A percentile compares a stretch with the other conserved stretches of the same genome.
phyloP scores from a whole-genome alignment of 2,888 invertebrate genomes.

The Lissocephala sabroskyi region DNA sequence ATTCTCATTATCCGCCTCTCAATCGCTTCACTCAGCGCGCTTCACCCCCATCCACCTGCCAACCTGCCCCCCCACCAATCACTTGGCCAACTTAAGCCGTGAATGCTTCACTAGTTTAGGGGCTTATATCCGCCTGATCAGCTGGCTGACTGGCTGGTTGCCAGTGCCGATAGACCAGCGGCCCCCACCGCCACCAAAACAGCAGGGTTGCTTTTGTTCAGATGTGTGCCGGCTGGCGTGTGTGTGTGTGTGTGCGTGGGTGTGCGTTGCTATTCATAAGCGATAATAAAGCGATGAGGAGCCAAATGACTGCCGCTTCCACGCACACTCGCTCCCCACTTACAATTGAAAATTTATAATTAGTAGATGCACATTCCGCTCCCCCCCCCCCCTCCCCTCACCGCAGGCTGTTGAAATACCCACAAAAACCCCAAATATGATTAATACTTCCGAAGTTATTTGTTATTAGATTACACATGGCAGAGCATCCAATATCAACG shows the following conservation, averaged over 20 bases:
- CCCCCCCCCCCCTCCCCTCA: slow-evolving; percentile 7
- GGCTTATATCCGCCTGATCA: slow-evolving; percentile 49
- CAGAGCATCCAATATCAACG: slow-evolving; percentile 15
- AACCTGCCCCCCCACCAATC: too few species aligned
- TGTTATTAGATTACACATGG: slow-evolving; percentile 57
- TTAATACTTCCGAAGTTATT: slow-evolving; percentile 65
- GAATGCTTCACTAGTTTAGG: slow-evolving; percentile 45
- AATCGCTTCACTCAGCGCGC: too few species aligned
- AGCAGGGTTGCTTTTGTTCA: too few species aligned
- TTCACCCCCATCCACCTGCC: too few species aligned
- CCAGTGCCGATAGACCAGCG: too few species aligned
- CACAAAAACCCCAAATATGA: slow-evolving; percentile 42
- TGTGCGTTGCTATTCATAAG: neutral
- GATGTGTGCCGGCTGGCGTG: too few species aligned
- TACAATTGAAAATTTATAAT: slow-evolving; percentile 6
- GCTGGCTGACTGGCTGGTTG: too few species aligned
- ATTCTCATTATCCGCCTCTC: too few species aligned
- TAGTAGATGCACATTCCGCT: slow-evolving; percentile 1
- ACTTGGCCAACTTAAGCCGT: neutral
- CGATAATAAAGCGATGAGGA: slow-evolving; percentile 55
- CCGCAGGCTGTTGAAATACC: too few species aligned
- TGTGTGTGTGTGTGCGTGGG: too few species aligned
- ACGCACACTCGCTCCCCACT: neutral
- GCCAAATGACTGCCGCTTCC: too few species aligned
- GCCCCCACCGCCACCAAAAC: too few species aligned